These are phyloP conservation scores for Drosophila sechellia DNA, from an alignment of 1,140 invertebrate species.

Conservation along the genomic window DNA sequence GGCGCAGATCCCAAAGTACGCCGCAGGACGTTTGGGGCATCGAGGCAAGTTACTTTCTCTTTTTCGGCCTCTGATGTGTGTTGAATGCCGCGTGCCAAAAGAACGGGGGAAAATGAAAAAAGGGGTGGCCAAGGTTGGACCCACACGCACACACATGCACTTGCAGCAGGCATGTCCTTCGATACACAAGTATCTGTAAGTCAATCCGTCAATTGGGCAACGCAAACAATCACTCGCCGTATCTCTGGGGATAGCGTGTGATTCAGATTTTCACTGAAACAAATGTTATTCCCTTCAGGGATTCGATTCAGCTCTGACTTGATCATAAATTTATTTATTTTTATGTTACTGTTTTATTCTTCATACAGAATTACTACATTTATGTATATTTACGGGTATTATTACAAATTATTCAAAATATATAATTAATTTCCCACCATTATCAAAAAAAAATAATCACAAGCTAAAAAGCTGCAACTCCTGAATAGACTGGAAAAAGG, in stretches of 20 bases:
- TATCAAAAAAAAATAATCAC: too few species aligned
- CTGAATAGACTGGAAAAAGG: too few species aligned
- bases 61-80: constrained; percentile 36
- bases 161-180: constrained; percentile 15
- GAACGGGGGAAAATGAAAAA: constrained; percentile 16
- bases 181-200: constrained; percentile 51
- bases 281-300: constrained; percentile 16
- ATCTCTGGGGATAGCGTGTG: constrained; percentile 36
- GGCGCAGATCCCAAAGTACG: constrained; percentile 23
- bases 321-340: constrained; percentile 2
- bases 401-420: too few species aligned
- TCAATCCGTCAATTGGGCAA: constrained; percentile 69
- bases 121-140: constrained; percentile 54
- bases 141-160: constrained; percentile 25
- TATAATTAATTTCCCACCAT: too few species aligned
- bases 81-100: constrained; percentile 20
- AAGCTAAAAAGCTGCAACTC: too few species aligned
- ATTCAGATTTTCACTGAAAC: constrained; percentile 28
- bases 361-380: not conserved
- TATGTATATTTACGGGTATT: not conserved
- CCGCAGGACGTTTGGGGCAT: constrained; percentile 32
- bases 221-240: constrained; percentile 35
- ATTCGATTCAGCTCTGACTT: not conserved
- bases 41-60: constrained; percentile 62
- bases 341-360: not conserved